Conservation (phyloP, 2,888 invertebrate species). For the Xylota segnis region DNA sequence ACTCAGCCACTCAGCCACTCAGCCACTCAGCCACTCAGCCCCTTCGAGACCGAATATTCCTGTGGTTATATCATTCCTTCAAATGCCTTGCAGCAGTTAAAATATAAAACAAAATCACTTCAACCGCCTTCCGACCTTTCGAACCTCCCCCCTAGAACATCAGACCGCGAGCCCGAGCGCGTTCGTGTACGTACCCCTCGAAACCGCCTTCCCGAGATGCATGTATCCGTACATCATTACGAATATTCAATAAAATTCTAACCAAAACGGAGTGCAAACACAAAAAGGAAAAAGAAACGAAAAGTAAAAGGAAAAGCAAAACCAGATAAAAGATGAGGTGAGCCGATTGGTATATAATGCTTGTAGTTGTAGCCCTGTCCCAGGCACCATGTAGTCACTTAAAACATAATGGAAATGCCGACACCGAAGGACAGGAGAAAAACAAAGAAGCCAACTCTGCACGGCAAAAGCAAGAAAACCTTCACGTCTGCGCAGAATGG, state of each 20-base stretch:
- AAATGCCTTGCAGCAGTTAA: background rate
- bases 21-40: conserved; percentile 1
- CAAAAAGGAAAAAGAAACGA: conserved; percentile 15
- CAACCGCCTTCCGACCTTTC: conserved; percentile 30
- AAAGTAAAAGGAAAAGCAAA: background rate
- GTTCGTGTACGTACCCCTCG: conserved; percentile 23
- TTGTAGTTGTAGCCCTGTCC: conserved; percentile 53
- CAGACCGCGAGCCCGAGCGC: conserved; percentile 13
- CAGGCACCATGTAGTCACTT: conserved; percentile 61
- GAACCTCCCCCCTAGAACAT: conserved; percentile 22
- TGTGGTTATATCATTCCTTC: conserved; percentile 33
- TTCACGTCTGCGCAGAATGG: conserved; percentile 51
- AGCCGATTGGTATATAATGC: conserved; percentile 43
- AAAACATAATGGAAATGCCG: conserved; percentile 66
- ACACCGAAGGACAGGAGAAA: conserved; percentile 55
- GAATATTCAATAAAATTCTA: conserved; percentile 69
- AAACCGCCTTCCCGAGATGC: conserved; percentile 9
- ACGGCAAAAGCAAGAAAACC: conserved; percentile 45
- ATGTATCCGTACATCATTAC: conserved; percentile 46
- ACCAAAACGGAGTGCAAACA: conserved; percentile 52
- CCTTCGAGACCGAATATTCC: conserved; percentile 8
- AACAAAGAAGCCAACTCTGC: conserved; percentile 25
- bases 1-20: conserved; percentile 9
- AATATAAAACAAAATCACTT: background rate
- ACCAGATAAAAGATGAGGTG: conserved; percentile 50